Conservation (phyloP, 2,888 invertebrate species). For the Eulithis prunata region DNA sequence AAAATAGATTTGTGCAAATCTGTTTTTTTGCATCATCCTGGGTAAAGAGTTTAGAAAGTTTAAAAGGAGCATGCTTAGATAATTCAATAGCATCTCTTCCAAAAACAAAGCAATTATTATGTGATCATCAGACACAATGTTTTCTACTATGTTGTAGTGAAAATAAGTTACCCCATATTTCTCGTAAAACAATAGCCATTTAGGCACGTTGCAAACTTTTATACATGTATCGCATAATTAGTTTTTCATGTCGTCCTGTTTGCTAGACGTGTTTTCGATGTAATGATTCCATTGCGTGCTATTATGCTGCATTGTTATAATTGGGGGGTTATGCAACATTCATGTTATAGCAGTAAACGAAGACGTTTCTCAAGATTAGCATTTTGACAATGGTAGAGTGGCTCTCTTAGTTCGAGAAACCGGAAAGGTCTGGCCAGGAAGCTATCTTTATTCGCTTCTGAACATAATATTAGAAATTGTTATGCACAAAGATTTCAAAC, state of each 20-base stretch:
- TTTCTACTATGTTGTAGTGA: too few species aligned
- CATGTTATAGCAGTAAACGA: constrained; percentile 44
- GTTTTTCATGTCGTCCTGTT: constrained; percentile 53
- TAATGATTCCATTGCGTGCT: constrained; percentile 57
- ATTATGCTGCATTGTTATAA: constrained; percentile 53
- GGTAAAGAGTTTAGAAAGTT: background rate
- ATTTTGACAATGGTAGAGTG: constrained; percentile 30
- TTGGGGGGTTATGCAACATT: constrained; percentile 52
- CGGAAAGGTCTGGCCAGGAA: constrained; percentile 15
- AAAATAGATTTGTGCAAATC: constrained; percentile 34
- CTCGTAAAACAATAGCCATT: constrained; percentile 38
- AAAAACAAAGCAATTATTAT: too few species aligned
- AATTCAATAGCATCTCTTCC: too few species aligned
- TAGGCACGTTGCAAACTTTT: constrained; percentile 32
- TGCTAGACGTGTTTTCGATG: constrained; percentile 54
- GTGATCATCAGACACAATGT: too few species aligned
- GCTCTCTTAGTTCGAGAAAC: constrained; percentile 10
- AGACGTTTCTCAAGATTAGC: constrained; percentile 28
- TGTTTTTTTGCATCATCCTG: background rate
- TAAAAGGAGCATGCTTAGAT: background rate
- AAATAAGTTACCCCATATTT: constrained; percentile 17
- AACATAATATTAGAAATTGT: too few species aligned
- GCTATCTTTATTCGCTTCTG: background rate
- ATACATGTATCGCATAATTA: constrained; percentile 44
- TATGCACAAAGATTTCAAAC: too few species aligned